These are phyloP conservation scores for Aphidius gifuensis DNA, from an alignment of 1,140 invertebrate species.

Conservation along the genomic window DNA sequence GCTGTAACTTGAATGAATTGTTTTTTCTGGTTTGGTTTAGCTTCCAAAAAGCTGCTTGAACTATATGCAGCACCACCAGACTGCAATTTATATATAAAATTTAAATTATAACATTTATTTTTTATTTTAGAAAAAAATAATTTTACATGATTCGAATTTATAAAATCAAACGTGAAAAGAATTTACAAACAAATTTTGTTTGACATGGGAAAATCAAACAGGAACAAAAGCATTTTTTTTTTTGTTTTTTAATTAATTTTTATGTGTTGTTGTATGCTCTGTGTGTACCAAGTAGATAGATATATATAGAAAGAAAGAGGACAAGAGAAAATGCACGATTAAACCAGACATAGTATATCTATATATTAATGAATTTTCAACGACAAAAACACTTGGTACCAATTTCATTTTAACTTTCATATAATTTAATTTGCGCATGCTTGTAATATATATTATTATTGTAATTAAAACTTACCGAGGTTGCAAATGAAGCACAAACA, in stretches of 20 bases:
- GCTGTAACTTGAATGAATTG: constrained; percentile 58
- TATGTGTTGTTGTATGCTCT: no score
- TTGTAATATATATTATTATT: background rate
- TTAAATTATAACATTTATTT: background rate
- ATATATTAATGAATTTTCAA: no score
- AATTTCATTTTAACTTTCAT: background rate
- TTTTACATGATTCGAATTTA: no score
- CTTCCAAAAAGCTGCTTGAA: constrained; percentile 54
- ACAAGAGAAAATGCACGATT: no score
- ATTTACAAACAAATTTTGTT: background rate
- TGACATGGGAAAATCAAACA: no score
- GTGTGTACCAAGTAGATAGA: no score
- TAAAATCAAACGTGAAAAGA: background rate
- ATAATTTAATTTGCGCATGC: background rate
- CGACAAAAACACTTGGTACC: no score
- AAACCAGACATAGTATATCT: no score
- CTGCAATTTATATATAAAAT: constrained; percentile 41
- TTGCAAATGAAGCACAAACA: constrained; percentile 58
- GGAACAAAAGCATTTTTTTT: no score
- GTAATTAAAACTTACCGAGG: constrained; percentile 45
- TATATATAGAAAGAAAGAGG: no score
- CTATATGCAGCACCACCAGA: constrained; percentile 59
- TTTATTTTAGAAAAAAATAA: constrained; percentile 8
- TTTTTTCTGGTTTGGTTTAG: constrained; percentile 57
- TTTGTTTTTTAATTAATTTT: no score